These are phyloP conservation scores for Polydrusus pterygomalis DNA, from an alignment of 2,888 invertebrate species.

Conservation along the genomic window DNA sequence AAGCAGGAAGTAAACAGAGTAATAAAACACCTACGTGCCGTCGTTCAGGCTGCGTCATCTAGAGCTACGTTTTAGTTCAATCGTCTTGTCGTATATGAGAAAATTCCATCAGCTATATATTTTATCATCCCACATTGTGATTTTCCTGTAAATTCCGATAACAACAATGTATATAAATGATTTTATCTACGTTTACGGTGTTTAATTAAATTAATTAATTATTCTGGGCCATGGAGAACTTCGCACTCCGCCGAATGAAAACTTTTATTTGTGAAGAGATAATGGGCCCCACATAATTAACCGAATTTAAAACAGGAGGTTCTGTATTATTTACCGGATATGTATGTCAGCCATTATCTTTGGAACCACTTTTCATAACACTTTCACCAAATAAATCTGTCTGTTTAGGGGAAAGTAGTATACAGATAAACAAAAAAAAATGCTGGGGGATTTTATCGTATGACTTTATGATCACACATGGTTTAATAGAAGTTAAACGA, in stretches of 20 bases:
- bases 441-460: too few relatives aligned
- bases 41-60: slow-evolving; percentile 30
- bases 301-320: not conserved
- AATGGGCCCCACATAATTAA: not conserved
- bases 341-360: slow-evolving; percentile 1
- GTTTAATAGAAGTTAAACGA: too few relatives aligned
- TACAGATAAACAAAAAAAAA: not conserved
- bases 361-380: not conserved
- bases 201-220: not conserved
- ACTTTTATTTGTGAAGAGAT: slow-evolving; percentile 1
- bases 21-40: slow-evolving; percentile 47
- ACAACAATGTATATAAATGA: too few relatives aligned
- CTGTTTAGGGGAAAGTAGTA: not conserved
- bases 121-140: slow-evolving; percentile 4
- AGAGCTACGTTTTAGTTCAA: slow-evolving; percentile 32
- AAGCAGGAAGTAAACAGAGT: slow-evolving; percentile 49
- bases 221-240: not conserved
- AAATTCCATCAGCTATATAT: slow-evolving; percentile 6
- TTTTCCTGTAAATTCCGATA: too few relatives aligned
- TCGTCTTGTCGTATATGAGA: slow-evolving; percentile 36
- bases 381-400: slow-evolving; percentile 5
- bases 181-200: not conserved
- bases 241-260: not conserved
- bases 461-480: too few relatives aligned
- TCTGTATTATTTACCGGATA: slow-evolving; percentile 4